Percentiles rank a stretch among this genome's conserved stretches.
These are phyloP conservation scores for Montipora efflorescens DNA, from an alignment of 64 coral and sea anemone species.

Conservation along the genomic window DNA sequence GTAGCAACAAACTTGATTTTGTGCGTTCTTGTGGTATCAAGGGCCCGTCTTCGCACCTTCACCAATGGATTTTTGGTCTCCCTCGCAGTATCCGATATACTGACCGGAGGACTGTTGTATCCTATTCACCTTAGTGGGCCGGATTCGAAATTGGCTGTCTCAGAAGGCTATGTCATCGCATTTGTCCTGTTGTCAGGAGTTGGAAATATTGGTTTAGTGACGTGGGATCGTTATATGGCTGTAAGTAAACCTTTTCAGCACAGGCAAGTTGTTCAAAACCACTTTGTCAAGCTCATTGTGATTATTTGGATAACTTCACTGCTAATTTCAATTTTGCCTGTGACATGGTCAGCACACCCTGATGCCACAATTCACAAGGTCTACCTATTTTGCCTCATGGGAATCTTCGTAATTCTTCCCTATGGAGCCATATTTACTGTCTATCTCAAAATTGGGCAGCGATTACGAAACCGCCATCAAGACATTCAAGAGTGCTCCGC, in stretches of 20 bases:
- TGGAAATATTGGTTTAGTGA: slow-evolving; percentile 36
- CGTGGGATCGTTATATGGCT: slow-evolving; percentile 44
- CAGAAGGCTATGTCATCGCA: slow-evolving; percentile 30
- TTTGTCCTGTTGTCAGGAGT: slow-evolving; percentile 40
- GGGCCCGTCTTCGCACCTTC: slow-evolving; percentile 16
- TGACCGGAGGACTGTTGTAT: slow-evolving; percentile 12
- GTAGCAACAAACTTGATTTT: not conserved
- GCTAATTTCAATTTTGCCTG: not conserved
- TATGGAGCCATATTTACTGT: slow-evolving; percentile 14
- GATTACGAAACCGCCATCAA: not conserved
- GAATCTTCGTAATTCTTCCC: slow-evolving; percentile 13
- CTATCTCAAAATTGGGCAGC: slow-evolving; percentile 2
- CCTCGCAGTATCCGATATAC: slow-evolving; percentile 22
- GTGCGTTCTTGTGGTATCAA: not conserved
- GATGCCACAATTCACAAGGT: slow-evolving; percentile 14
- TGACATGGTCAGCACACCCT: not conserved
- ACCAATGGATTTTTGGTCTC: slow-evolving; percentile 46
- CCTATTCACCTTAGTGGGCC: slow-evolving; percentile 40
- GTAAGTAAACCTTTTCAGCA: slow-evolving; percentile 7
- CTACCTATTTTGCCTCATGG: slow-evolving; percentile 27
- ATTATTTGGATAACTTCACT: slow-evolving; percentile 29
- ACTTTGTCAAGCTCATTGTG: slow-evolving; percentile 18
- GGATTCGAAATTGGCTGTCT: not conserved
- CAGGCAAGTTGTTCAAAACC: not conserved
- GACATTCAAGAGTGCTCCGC: not conserved